Percentiles rank a stretch among this genome's conserved stretches.
phyloP scores from a whole-genome alignment of 2,113 vertebrate species.

The Grantiella picta region DNA sequence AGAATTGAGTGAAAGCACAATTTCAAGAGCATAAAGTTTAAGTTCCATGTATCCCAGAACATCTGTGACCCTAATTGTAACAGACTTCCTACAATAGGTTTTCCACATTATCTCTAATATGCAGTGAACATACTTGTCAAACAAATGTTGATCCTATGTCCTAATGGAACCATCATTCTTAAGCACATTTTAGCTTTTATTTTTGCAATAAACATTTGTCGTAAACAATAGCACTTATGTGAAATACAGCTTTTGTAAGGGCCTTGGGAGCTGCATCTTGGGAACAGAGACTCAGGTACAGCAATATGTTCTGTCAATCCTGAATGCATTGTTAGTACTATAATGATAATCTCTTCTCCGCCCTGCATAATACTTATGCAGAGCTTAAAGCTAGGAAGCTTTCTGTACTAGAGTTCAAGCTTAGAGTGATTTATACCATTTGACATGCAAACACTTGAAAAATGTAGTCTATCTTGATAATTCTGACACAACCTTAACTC shows the following conservation, averaged over 20 bases:
- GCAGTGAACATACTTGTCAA: background rate
- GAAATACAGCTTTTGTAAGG: background rate
- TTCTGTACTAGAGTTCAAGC: background rate
- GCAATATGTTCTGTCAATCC: background rate
- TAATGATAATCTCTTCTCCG: background rate
- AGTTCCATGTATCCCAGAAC: background rate
- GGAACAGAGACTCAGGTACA: background rate
- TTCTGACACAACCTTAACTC: background rate
- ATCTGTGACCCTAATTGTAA: background rate
- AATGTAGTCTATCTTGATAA: background rate
- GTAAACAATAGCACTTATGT: conserved; percentile 37
- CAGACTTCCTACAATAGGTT: background rate
- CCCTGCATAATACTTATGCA: background rate
- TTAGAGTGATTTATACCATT: background rate
- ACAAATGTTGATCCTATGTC: background rate
- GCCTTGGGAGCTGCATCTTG: background rate
- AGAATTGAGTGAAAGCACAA: background rate
- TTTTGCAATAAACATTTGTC: background rate
- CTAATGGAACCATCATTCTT: conserved; percentile 8
- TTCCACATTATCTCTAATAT: background rate
- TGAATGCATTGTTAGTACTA: background rate
- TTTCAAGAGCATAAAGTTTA: background rate
- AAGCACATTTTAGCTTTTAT: background rate
- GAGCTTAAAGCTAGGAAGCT: background rate
- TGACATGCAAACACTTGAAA: conserved; percentile 13